Evolutionary conservation across 2,113 vertebrate species (phyloP), one percentile per base, ranked within the genome.

Genomic region (Caranx melampygus): DNA sequence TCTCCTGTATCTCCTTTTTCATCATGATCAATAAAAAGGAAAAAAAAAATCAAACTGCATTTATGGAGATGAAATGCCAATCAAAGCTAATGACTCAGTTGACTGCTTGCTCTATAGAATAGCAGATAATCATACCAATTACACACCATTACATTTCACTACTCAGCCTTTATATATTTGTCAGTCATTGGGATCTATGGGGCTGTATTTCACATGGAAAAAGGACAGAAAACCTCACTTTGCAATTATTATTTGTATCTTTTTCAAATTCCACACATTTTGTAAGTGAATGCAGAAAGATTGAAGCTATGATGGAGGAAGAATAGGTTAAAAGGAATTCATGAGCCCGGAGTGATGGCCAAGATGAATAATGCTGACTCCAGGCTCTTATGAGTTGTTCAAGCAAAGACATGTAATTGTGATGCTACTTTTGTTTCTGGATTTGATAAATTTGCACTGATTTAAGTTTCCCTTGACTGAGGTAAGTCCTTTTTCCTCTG

Each of bases 41-140:
- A 21, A 45, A 1, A 13, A 52, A 81, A 49, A 59, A 73, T 35
- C 10, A 81, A 37, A 72, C 45, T 21, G 6, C 14, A 18, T 55
- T 33, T 61, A 37, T 4, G 31, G 16, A 70, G 13, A 79, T 49
- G n/a, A 42, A 57, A 60, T 65, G 16, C 3, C 57, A 78, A 31
- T 69, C 47, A 63, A 31, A 40, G 16, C 15, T 49, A 54, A 66
- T 40, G 37, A 40, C 31, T 44, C 52, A 49, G 45, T 44, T 64
- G 52, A 52, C 55, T 67, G 64, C 67, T 45, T 26, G 18, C 35
- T 72, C 75, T 51, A 44, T 64, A 65, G 21, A 74, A 61, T 7
- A 61, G n/a, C 31, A 45, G 35, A 26, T 72, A 68, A 83, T 67
- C 60, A 62, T 47, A 54, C 21, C 51, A 68, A 76, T 79, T 75